Percentiles rank a stretch among this genome's conserved stretches.
Conservation (phyloP, 2,797 vertebrate genomes). For the Emydoidea blandingii region DNA sequence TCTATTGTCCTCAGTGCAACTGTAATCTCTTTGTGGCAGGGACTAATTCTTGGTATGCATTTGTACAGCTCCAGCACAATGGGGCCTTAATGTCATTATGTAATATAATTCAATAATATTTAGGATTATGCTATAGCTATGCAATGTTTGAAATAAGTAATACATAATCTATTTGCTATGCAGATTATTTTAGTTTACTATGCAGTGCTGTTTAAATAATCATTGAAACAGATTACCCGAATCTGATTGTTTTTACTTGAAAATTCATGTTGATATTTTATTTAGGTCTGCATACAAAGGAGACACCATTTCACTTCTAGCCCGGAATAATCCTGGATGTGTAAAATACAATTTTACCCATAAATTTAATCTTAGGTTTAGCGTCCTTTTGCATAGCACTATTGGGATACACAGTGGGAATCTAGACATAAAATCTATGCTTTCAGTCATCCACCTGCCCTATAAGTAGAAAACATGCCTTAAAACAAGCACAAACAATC, state of each 20-base stretch:
- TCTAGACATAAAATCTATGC: background rate
- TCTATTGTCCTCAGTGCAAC: slow-evolving; percentile 12
- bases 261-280: background rate
- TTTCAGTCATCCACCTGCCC: background rate
- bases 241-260: background rate
- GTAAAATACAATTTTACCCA: background rate
- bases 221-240: background rate
- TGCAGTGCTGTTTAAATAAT: background rate
- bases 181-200: background rate
- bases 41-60: background rate
- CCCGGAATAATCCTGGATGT: background rate
- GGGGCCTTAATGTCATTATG: background rate
- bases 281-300: background rate
- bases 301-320: background rate
- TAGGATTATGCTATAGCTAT: background rate
- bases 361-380: background rate
- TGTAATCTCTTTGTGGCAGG: background rate
- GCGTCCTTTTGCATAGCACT: background rate
- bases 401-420: background rate
- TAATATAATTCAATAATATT: background rate
- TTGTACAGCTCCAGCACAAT: background rate
- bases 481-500: background rate
- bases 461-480: background rate
- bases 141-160: background rate
- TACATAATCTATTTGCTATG: background rate